Evolutionary conservation across 2,888 invertebrate genomes (phyloP).

Genomic region (Psococerastis gibbosa): DNA sequence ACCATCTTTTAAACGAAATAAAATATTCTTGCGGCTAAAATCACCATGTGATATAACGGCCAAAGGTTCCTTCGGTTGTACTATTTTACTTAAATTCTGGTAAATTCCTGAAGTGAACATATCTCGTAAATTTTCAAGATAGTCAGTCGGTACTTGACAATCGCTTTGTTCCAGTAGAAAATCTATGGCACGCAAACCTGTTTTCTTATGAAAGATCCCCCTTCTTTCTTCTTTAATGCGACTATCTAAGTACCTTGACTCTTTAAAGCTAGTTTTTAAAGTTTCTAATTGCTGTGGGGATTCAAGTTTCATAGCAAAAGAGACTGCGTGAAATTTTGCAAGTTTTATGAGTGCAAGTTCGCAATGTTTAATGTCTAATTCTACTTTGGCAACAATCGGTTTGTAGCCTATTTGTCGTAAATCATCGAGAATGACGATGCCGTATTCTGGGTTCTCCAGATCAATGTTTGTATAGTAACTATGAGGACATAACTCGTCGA

Average conservation of each 20-base stretch:
- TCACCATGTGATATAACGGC: constrained; percentile 18
- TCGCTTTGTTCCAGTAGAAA: not conserved
- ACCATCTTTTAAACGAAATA: constrained; percentile 15
- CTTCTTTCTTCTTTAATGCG: not conserved
- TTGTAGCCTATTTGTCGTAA: not conserved
- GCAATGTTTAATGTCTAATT: not conserved
- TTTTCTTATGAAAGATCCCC: not conserved
- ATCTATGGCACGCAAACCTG: not conserved
- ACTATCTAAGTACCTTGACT: not conserved
- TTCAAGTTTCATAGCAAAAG: constrained; percentile 2
- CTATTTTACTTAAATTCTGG: constrained; percentile 12
- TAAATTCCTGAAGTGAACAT: not conserved
- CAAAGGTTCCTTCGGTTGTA: constrained; percentile 16
- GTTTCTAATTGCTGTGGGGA: not conserved
- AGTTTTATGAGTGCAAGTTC: not conserved
- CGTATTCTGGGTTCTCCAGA: not conserved
- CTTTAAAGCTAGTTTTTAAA: not conserved
- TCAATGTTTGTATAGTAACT: not conserved
- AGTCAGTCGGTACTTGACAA: not conserved
- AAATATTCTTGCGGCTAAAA: constrained; percentile 18
- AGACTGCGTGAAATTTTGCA: constrained; percentile 3
- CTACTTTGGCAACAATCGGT: not conserved
- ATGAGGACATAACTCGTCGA: not conserved
- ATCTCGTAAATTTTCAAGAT: not conserved
- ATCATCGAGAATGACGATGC: not conserved